Evolutionary conservation across 2,888 invertebrate genomes (phyloP).

Genomic region (Fabriciana adippe): DNA sequence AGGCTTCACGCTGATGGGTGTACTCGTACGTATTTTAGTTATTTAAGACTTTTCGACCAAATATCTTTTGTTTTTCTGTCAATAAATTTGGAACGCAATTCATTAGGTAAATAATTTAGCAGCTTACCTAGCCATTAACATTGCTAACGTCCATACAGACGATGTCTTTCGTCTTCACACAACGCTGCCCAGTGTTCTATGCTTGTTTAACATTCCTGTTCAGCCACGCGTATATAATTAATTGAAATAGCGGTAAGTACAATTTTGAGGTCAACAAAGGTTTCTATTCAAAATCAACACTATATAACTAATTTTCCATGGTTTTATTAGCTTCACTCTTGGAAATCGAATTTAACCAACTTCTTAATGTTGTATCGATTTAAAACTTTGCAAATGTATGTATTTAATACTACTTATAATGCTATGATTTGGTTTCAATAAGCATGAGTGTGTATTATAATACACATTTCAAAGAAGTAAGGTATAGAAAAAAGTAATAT

Average conservation of each 20-base stretch:
- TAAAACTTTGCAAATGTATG: too few species aligned
- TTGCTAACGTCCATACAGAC: background rate
- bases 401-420: too few species aligned
- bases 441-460: too few species aligned
- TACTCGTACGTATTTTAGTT: too few species aligned
- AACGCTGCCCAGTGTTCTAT: conserved; percentile 4
- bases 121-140: background rate
- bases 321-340: too few species aligned
- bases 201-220: conserved; percentile 19
- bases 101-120: background rate
- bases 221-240: conserved; percentile 16
- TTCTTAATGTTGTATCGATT: too few species aligned
- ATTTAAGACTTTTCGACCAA: background rate
- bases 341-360: too few species aligned
- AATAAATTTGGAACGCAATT: background rate
- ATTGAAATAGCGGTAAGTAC: background rate
- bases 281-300: too few species aligned
- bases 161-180: conserved; percentile 17
- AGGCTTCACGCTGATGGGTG: background rate
- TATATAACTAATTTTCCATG: too few species aligned
- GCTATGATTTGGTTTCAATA: too few species aligned
- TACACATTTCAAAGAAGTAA: too few species aligned
- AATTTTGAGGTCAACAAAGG: conserved; percentile 1
- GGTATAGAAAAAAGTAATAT: too few species aligned
- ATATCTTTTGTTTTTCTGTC: background rate